These are phyloP conservation scores for Drosophila antonietae DNA, from an alignment of 2,888 invertebrate genomes.

Conservation along the genomic window DNA sequence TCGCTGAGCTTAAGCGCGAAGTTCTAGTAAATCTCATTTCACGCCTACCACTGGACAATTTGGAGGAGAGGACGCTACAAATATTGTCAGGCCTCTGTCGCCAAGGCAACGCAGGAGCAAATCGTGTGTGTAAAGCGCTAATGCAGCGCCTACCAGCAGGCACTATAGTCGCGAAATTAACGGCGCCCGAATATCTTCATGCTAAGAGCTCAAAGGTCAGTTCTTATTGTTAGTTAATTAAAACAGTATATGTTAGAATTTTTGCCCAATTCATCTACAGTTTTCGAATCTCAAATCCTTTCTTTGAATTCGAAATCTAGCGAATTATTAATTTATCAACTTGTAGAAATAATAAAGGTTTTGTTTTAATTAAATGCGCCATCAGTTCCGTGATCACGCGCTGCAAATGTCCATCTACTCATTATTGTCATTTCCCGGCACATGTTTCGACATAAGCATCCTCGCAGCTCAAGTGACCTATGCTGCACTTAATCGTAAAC, in stretches of 20 bases:
- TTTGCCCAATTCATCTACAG: background rate
- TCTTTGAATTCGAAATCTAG: too few species aligned
- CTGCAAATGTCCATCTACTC: slow-evolving; percentile 91
- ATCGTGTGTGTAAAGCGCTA: slow-evolving; percentile 84
- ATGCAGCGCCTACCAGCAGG: slow-evolving; percentile 85
- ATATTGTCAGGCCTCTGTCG: slow-evolving; percentile 84
- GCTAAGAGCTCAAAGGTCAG: slow-evolving; percentile 84
- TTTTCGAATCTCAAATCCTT: background rate
- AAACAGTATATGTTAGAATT: too few species aligned
- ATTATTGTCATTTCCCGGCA: slow-evolving; percentile 91
- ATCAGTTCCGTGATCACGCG: slow-evolving; percentile 89
- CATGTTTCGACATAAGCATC: slow-evolving; percentile 88
- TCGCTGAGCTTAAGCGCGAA: slow-evolving; percentile 83
- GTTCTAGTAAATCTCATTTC: slow-evolving; percentile 83
- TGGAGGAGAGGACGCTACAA: slow-evolving; percentile 83
- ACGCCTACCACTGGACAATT: slow-evolving; percentile 84
- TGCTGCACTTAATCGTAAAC: slow-evolving; percentile 87
- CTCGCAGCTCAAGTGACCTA: slow-evolving; percentile 83
- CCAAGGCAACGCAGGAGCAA: slow-evolving; percentile 84
- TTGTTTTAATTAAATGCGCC: background rate
- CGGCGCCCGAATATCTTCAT: slow-evolving; percentile 84
- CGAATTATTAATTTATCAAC: too few species aligned
- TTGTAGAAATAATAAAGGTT: too few species aligned
- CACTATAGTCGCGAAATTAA: slow-evolving; percentile 84
- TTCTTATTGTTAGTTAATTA: background rate